These are phyloP conservation scores for Tupiocoris notatus DNA, from an alignment of 2,888 invertebrate species.

Conservation along the genomic window DNA sequence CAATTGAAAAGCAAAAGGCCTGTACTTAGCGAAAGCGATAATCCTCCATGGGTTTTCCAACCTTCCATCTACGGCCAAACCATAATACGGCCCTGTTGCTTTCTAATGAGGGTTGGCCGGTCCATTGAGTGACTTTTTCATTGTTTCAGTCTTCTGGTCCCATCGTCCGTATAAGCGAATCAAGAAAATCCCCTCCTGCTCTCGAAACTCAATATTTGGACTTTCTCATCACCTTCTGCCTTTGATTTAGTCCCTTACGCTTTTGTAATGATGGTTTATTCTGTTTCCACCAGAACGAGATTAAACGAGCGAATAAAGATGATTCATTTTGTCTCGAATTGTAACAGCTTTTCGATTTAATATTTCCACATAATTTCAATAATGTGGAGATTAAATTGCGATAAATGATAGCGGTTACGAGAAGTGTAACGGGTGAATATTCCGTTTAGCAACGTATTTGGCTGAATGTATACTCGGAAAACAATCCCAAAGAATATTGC, in stretches of 20 bases:
- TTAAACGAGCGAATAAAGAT: too few species aligned
- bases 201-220: neutral
- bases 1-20: constrained; percentile 8
- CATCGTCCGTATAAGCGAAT: neutral
- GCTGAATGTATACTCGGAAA: too few species aligned
- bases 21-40: constrained; percentile 10
- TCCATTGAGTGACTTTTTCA: constrained; percentile 9
- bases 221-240: neutral
- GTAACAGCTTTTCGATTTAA: too few species aligned
- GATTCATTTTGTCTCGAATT: too few species aligned
- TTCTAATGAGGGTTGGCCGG: constrained; percentile 5
- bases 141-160: neutral
- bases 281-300: too few species aligned
- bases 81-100: constrained; percentile 13
- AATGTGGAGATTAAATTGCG: too few species aligned
- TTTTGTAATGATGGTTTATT: too few species aligned
- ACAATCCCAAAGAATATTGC: too few species aligned
- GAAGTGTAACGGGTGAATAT: too few species aligned
- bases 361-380: too few species aligned
- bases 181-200: neutral
- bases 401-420: too few species aligned
- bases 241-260: neutral
- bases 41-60: neutral
- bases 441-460: too few species aligned
- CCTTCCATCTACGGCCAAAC: neutral